phyloP scores from a whole-genome alignment of 1,140 invertebrate species.

The Paracyclopina nana region DNA sequence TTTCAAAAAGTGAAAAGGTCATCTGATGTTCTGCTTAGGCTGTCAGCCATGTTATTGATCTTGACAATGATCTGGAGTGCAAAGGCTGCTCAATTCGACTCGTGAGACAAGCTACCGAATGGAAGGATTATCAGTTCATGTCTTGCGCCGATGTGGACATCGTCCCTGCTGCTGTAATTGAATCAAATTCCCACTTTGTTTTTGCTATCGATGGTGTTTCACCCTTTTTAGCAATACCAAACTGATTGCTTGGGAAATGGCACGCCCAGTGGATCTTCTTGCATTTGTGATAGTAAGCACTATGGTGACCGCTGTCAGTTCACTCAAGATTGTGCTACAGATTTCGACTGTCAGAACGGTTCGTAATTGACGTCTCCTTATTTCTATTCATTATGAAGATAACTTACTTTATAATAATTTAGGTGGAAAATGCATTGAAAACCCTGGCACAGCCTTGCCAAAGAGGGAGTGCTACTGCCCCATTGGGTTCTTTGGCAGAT shows the following conservation, averaged over 20 bases:
- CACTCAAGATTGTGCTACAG: background rate
- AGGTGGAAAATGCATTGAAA: background rate
- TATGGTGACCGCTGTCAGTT: background rate
- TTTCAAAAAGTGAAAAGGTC: too few relatives aligned
- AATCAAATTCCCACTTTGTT: too few relatives aligned
- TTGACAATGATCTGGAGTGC: constrained; percentile 61
- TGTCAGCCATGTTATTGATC: constrained; percentile 49
- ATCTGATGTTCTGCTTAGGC: too few relatives aligned
- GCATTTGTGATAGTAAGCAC: background rate
- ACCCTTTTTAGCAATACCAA: too few relatives aligned
- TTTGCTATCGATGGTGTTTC: too few relatives aligned
- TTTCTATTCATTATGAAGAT: background rate
- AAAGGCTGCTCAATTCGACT: constrained; percentile 68
- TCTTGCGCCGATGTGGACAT: constrained; percentile 88
- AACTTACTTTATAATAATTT: background rate
- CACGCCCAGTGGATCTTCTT: background rate
- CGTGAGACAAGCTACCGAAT: constrained; percentile 68
- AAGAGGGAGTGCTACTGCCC: background rate
- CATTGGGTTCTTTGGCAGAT: background rate
- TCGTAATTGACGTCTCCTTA: background rate
- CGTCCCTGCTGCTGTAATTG: constrained; percentile 22
- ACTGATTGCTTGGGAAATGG: background rate
- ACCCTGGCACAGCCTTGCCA: background rate
- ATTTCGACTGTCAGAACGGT: background rate
- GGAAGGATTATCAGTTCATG: constrained; percentile 69